phyloP scores from a whole-genome alignment of 2,888 invertebrate species.

The Plagiodera versicolora region DNA sequence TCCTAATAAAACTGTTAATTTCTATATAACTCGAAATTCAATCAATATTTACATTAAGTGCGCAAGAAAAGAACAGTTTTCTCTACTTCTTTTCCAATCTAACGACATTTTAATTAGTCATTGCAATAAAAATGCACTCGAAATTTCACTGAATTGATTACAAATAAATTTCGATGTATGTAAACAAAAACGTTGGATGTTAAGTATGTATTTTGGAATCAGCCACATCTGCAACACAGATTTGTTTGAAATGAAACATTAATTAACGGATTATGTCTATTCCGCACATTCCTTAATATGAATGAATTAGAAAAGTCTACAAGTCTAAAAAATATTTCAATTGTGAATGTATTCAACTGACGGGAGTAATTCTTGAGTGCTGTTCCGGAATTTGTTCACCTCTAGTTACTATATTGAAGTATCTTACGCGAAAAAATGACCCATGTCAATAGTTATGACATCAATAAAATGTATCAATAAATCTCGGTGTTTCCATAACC shows the following conservation, averaged over 20 bases:
- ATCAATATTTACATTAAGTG: constrained; percentile 4
- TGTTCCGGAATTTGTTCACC: no score
- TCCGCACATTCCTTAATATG: neutral
- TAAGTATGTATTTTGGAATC: neutral
- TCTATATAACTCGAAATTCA: neutral
- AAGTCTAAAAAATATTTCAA: no score
- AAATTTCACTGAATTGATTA: constrained; percentile 11
- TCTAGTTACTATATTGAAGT: no score
- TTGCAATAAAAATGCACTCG: constrained; percentile 10
- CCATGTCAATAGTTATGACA: neutral
- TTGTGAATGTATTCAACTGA: no score
- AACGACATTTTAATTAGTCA: neutral
- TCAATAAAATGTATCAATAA: neutral
- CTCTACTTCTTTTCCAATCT: neutral
- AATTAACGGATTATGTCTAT: neutral
- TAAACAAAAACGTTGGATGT: constrained; percentile 5
- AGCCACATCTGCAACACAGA: neutral
- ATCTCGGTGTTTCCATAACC: neutral
- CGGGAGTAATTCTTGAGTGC: no score
- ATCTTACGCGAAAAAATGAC: no score
- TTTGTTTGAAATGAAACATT: neutral
- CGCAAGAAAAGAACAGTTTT: constrained; percentile 7
- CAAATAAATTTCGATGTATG: constrained; percentile 6
- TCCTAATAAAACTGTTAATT: neutral
- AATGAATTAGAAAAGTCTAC: no score